These are phyloP conservation scores for Nyctibius bracteatus DNA, from an alignment of 2,113 vertebrate genomes.

Conservation along the genomic window DNA sequence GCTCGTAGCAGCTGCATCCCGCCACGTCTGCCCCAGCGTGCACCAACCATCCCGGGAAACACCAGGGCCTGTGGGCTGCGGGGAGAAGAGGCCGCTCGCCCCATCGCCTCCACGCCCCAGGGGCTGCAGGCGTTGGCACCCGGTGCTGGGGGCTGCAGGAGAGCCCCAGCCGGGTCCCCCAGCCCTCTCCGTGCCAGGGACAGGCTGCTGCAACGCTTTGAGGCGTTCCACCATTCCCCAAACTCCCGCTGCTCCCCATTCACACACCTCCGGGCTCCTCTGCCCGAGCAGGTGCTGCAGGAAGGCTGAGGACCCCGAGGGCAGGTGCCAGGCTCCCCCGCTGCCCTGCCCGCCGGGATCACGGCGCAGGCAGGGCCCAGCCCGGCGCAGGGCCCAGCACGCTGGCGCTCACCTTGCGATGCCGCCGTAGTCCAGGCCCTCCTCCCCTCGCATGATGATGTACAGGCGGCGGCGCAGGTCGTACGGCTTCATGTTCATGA, in stretches of 20 bases:
- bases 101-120: fast-evolving
- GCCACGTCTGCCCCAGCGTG: background rate
- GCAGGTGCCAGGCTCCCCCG: fast-evolving
- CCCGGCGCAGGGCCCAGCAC: fast-evolving
- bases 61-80: background rate
- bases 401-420: conserved; percentile 84
- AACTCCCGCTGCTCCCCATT: background rate
- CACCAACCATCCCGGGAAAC: background rate
- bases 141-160: background rate
- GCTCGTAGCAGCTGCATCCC: background rate
- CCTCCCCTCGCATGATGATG: conserved; percentile 98
- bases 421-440: conserved; percentile 94
- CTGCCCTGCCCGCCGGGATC: fast-evolving
- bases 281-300: background rate
- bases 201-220: fast-evolving
- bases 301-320: fast-evolving
- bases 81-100: background rate
- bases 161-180: background rate
- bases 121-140: background rate
- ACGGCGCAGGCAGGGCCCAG: fast-evolving
- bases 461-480: conserved; percentile 94
- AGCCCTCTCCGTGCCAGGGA: background rate
- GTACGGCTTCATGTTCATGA: conserved; percentile 98
- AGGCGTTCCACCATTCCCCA: background rate
- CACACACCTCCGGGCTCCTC: background rate